Evolutionary conservation across 2,113 vertebrate species (phyloP).

Genomic region (Pseudorhombus dupliciocellatus): DNA sequence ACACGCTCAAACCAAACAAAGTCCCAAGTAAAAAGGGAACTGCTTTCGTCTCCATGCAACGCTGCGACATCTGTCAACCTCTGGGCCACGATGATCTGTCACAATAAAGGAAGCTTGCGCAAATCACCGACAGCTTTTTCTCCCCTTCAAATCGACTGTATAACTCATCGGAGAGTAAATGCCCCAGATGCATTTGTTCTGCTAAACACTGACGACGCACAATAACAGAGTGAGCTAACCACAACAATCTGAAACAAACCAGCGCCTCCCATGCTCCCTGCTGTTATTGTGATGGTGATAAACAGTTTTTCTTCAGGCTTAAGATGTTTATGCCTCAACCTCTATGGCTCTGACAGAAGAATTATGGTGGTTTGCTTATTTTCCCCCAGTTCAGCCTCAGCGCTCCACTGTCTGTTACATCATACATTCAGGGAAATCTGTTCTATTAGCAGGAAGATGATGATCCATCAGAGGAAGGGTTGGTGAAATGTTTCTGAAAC

Average conservation of each 20-base stretch:
- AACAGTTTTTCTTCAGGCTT: constrained; percentile 55
- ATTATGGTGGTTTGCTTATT: constrained; percentile 40
- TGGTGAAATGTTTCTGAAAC: no score
- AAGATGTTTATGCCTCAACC: constrained; percentile 68
- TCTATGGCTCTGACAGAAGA: constrained; percentile 59
- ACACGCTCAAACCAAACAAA: constrained; percentile 69
- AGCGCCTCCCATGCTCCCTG: constrained; percentile 28
- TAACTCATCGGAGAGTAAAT: constrained; percentile 59
- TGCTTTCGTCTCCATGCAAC: constrained; percentile 50
- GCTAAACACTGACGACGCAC: constrained; percentile 53
- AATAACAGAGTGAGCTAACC: constrained; percentile 37
- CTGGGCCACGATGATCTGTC: constrained; percentile 75
- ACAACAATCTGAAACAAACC: constrained; percentile 55
- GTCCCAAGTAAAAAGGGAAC: constrained; percentile 69
- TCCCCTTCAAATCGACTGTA: constrained; percentile 47
- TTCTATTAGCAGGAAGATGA: background rate
- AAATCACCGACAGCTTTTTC: constrained; percentile 68
- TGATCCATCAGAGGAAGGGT: no score
- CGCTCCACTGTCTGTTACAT: constrained; percentile 1
- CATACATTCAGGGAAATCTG: background rate
- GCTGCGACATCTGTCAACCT: constrained; percentile 75
- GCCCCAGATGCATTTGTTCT: constrained; percentile 59
- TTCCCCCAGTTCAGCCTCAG: constrained; percentile 20
- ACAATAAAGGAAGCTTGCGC: constrained; percentile 72
- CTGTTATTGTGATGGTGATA: constrained; percentile 54